Evolutionary conservation across 2,888 invertebrate species (phyloP).

Genomic region (Dusona sp.): DNA sequence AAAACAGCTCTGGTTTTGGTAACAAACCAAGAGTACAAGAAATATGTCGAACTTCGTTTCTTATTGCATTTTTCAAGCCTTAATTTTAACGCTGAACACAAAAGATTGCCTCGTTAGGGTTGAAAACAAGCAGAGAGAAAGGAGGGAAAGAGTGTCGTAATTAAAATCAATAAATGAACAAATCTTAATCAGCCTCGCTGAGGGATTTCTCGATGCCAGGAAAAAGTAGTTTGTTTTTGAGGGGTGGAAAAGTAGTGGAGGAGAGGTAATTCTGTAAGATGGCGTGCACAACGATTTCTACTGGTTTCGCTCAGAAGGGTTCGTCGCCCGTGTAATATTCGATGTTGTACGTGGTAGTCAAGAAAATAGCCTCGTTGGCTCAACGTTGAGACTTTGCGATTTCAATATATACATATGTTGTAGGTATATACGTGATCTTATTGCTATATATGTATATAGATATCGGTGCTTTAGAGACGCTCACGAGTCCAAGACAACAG

Average conservation of each 20-base stretch:
- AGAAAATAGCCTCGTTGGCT: slow-evolving; percentile 72
- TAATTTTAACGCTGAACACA: slow-evolving; percentile 23
- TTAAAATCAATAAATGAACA: slow-evolving; percentile 72
- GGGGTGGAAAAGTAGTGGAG: slow-evolving; percentile 32
- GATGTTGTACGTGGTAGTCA: slow-evolving; percentile 62
- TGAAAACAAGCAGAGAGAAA: slow-evolving; percentile 20
- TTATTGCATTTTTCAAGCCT: background rate
- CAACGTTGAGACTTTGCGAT: slow-evolving; percentile 46
- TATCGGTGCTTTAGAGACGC: slow-evolving; percentile 35
- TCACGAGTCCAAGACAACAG: slow-evolving; percentile 69
- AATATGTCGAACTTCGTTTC: background rate
- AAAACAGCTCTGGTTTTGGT: background rate
- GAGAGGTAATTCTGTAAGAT: slow-evolving; percentile 38
- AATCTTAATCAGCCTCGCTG: slow-evolving; percentile 68
- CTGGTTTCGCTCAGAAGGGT: slow-evolving; percentile 64
- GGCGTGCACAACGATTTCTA: slow-evolving; percentile 42
- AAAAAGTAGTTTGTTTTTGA: slow-evolving; percentile 28
- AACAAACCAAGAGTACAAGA: background rate
- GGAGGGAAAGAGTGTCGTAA: slow-evolving; percentile 46
- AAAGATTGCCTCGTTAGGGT: slow-evolving; percentile 36
- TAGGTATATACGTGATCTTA: slow-evolving; percentile 12
- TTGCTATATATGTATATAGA: slow-evolving; percentile 39
- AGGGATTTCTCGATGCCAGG: slow-evolving; percentile 54
- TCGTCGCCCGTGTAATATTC: slow-evolving; percentile 70
- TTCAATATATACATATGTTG: slow-evolving; percentile 13